These are phyloP conservation scores for Eulemur rufifrons DNA, from an alignment of 2,113 vertebrate species.

Conservation along the genomic window DNA sequence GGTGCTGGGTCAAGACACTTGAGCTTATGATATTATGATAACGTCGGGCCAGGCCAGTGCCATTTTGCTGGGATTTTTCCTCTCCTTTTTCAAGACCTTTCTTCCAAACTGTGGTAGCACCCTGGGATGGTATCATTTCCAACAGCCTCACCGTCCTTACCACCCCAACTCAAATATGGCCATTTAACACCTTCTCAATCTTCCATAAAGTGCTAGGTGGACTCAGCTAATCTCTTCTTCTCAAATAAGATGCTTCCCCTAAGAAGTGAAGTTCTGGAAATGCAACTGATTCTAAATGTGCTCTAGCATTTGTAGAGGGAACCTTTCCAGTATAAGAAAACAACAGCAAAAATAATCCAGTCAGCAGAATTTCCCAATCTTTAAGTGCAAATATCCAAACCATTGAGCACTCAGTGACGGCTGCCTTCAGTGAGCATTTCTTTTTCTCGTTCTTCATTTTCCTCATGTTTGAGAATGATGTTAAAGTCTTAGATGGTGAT, in stretches of 20 bases:
- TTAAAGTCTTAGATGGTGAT: neutral
- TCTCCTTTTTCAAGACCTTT: constrained; percentile 37
- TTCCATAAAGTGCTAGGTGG: neutral
- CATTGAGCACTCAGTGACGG: neutral
- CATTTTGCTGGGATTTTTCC: constrained; percentile 38
- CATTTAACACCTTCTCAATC: neutral
- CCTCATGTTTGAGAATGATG: neutral
- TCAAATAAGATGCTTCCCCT: neutral
- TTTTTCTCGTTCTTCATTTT: neutral
- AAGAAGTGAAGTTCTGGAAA: neutral
- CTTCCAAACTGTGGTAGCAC: neutral
- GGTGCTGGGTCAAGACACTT: constrained; percentile 71
- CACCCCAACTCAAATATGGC: neutral
- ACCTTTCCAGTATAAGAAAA: neutral
- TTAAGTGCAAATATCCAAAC: neutral
- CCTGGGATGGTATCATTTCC: neutral
- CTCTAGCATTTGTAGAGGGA: neutral
- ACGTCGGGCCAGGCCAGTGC: neutral
- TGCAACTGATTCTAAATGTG: neutral
- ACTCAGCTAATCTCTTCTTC: neutral
- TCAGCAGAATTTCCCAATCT: neutral
- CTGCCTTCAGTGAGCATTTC: neutral
- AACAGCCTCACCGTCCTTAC: neutral
- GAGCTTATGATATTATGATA: constrained; percentile 68
- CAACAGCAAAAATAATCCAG: neutral